These are phyloP conservation scores for Propithecus coquereli DNA, from an alignment of 2,113 vertebrate species.

Conservation along the genomic window DNA sequence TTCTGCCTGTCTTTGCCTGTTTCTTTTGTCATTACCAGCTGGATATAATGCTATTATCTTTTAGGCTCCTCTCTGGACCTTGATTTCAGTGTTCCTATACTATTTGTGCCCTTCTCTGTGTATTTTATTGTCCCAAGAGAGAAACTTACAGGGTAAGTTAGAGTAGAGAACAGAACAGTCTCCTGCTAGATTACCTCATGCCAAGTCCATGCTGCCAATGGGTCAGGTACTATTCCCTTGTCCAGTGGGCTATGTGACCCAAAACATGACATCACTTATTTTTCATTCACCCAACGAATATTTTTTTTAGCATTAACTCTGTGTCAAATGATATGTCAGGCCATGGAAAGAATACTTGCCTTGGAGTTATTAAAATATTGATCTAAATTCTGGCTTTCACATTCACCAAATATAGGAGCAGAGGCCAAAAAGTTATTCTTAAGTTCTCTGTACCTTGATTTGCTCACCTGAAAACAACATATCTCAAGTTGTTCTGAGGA, in stretches of 20 bases:
- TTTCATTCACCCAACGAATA: not conserved
- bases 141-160: not conserved
- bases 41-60: not conserved
- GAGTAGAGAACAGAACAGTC: not conserved
- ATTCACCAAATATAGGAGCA: not conserved
- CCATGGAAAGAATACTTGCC: not conserved
- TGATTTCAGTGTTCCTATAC: not conserved
- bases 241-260: not conserved
- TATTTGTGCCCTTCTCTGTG: not conserved
- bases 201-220: not conserved
- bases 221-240: not conserved
- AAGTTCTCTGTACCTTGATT: not conserved
- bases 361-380: slow-evolving; percentile 21
- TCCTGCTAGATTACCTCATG: not conserved
- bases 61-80: not conserved
- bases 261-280: not conserved
- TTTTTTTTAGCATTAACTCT: not conserved
- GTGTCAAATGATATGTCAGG: not conserved
- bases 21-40: not conserved
- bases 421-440: not conserved
- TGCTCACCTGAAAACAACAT: not conserved
- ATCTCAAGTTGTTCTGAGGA: not conserved
- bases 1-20: not conserved
- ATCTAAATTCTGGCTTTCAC: not conserved
- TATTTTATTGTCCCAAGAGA: not conserved